These are phyloP conservation scores for Agonopterix heracliana DNA, from an alignment of 2,888 invertebrate species.

Conservation along the genomic window DNA sequence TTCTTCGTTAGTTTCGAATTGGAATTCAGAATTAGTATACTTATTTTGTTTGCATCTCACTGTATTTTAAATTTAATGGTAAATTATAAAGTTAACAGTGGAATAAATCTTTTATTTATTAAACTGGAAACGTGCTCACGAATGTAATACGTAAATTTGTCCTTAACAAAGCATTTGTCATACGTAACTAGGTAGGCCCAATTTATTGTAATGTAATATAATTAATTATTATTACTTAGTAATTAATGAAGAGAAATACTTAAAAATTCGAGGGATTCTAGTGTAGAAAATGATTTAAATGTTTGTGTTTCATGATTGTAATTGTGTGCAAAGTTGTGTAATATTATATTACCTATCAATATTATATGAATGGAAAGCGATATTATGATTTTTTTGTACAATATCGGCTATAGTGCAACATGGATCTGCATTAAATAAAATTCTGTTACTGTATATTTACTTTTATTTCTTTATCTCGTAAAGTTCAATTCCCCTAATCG, in stretches of 20 bases:
- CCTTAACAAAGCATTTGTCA: slow-evolving; percentile 66
- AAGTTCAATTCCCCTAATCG: too few relatives aligned
- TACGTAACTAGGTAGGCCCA: slow-evolving; percentile 73
- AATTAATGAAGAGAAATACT: slow-evolving; percentile 64
- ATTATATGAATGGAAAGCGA: slow-evolving; percentile 55
- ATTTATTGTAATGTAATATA: slow-evolving; percentile 72
- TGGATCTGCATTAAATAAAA: slow-evolving; percentile 75
- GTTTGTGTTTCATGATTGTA: slow-evolving; percentile 73
- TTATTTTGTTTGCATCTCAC: slow-evolving; percentile 51
- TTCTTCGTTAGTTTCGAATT: not conserved
- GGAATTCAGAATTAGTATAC: slow-evolving; percentile 45
- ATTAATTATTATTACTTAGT: slow-evolving; percentile 58
- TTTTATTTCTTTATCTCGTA: slow-evolving; percentile 31
- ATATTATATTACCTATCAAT: slow-evolving; percentile 60
- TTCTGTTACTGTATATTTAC: slow-evolving; percentile 68
- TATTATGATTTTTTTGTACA: slow-evolving; percentile 74
- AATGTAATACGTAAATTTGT: slow-evolving; percentile 65
- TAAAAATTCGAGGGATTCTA: slow-evolving; percentile 64
- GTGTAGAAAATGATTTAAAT: slow-evolving; percentile 62
- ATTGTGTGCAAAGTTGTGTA: slow-evolving; percentile 69
- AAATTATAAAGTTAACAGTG: slow-evolving; percentile 39
- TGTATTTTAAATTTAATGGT: slow-evolving; percentile 32
- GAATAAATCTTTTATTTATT: slow-evolving; percentile 54
- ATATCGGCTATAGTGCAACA: slow-evolving; percentile 72
- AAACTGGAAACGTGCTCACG: slow-evolving; percentile 60